Base-by-base conservation (phyloP, 2,888 invertebrate species). In the Hemistola chrysoprasaria region DNA sequence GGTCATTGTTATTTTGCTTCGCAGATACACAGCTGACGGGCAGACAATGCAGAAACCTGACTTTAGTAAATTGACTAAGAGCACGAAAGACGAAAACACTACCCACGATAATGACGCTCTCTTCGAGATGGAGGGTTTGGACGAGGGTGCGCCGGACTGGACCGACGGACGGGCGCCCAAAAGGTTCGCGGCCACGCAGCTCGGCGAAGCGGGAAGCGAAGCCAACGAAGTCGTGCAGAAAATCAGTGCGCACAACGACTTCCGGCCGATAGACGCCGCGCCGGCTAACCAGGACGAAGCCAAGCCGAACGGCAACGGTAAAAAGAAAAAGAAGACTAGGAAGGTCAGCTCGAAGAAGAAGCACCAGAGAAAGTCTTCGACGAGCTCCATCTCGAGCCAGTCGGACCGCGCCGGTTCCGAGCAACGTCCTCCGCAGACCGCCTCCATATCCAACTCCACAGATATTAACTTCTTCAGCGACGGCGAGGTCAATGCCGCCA, bases 391-490 rank as follows among this genome's bases (percentile, higher is more conserved):
- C 32, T 86, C 89, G 11, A 89, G 90, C 58, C 88, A 89, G 50
- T 89, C 90, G 20, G 90, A 90, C 62, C 79, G 87, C 43, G 81
- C 86, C n/a, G 76, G 82, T 8, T 78, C 83, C 11, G 90, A 91
- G 48, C 77, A 80, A 50, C 78, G 87, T 8, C 58, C 70, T 26
- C 54, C 78, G 1, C 78, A 72, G 53, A 70, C 83, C 3, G 64
- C 83, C 3, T 59, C 81, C 40, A 76, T 83, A 41, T 77, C 78
- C 8, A 81, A 78, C 46, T 53, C 71, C 28, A 61, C 71, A 3
- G 88, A 87, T 26, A 78, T 85, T 53, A 74, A 97, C 72, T 97
- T 97, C 88, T 98, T 96, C 83, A 98, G 98, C 71, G 98, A 98
- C 71, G 95, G 96, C 0, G 98, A 98, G 87, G 88, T 96, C 32